Conservation (phyloP, 2,888 invertebrate species). For the Chymomyza procnemis region DNA sequence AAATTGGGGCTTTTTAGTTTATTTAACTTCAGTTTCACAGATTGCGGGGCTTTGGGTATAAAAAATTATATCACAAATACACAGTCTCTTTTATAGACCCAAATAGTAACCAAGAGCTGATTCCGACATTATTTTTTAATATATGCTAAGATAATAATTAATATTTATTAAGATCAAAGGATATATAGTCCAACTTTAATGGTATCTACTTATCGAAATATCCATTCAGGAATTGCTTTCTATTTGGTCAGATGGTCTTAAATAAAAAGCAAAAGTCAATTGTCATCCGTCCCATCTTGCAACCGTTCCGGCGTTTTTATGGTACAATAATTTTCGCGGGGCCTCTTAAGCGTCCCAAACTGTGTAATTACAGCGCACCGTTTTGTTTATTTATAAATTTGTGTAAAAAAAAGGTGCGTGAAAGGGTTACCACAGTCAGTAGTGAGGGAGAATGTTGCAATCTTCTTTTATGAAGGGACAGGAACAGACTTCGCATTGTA, state of each 20-base stretch:
- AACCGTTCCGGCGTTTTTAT: slow-evolving; percentile 38
- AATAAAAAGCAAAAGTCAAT: not conserved
- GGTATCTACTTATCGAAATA: too few species aligned
- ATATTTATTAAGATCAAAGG: too few species aligned
- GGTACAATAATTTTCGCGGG: slow-evolving; percentile 44
- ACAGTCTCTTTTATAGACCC: too few species aligned
- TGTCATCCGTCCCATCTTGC: slow-evolving; percentile 22
- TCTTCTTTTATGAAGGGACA: slow-evolving; percentile 33
- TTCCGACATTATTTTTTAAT: too few species aligned
- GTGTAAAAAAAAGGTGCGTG: slow-evolving; percentile 47
- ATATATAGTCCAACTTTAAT: too few species aligned
- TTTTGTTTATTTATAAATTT: not conserved
- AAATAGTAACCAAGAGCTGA: too few species aligned
- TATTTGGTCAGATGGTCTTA: not conserved
- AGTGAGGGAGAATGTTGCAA: slow-evolving; percentile 9
- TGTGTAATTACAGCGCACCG: slow-evolving; percentile 39
- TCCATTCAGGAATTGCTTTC: not conserved
- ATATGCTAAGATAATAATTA: too few species aligned
- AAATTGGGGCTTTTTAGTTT: too few species aligned
- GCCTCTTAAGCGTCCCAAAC: slow-evolving; percentile 43
- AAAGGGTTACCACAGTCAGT: slow-evolving; percentile 55
- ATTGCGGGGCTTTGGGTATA: too few species aligned
- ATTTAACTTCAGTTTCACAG: too few species aligned
- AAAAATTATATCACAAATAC: too few species aligned
- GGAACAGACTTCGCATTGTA: slow-evolving; percentile 45